These are phyloP conservation scores for Himalopsyche tibetana DNA, from an alignment of 2,888 invertebrate genomes.

Conservation along the genomic window DNA sequence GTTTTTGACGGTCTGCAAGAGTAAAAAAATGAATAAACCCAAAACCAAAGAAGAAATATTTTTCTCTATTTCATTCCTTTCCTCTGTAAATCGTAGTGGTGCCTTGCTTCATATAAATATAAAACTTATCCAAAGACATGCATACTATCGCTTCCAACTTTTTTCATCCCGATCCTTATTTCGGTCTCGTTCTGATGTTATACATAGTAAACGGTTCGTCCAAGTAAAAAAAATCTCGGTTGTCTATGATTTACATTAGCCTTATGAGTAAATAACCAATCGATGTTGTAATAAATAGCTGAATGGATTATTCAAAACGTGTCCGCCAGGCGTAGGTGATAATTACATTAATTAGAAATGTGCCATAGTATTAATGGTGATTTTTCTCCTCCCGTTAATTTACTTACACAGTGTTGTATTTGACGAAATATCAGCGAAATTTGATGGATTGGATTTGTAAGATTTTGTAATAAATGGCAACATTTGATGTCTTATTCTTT, in stretches of 20 bases:
- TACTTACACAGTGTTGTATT: neutral
- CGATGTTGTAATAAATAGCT: neutral
- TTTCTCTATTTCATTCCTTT: neutral
- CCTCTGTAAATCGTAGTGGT: neutral
- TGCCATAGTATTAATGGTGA: neutral
- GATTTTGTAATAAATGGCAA: neutral
- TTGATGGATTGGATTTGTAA: neutral
- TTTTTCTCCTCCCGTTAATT: neutral
- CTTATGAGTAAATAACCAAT: neutral
- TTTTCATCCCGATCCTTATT: no score
- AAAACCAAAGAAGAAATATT: no score
- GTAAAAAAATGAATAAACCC: no score
- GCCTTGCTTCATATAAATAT: conserved; percentile 12
- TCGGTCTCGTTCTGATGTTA: neutral
- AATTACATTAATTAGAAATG: neutral
- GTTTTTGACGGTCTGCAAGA: no score
- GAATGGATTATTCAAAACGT: neutral
- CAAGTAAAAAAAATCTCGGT: neutral
- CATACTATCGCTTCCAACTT: no score
- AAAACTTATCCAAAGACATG: neutral
- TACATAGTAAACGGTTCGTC: neutral
- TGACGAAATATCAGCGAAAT: neutral
- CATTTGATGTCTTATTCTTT: neutral
- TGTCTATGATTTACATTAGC: neutral
- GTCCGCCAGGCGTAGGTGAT: neutral